Percentiles rank a stretch among this genome's conserved stretches.
These are phyloP conservation scores for Ptychoptera albimana DNA, from an alignment of 2,888 invertebrate species.

Conservation along the genomic window DNA sequence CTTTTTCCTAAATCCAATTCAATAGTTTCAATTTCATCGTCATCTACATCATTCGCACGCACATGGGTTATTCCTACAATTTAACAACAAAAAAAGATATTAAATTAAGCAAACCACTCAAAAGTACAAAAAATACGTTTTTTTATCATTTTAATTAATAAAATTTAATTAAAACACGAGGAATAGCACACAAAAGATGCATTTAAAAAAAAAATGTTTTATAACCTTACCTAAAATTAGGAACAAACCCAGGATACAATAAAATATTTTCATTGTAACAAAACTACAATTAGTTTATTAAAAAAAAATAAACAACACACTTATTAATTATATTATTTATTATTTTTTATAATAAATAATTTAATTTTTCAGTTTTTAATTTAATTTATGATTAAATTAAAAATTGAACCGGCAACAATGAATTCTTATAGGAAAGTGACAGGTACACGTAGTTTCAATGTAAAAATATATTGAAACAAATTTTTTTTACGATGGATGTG, in stretches of 20 bases:
- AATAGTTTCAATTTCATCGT: constrained; percentile 37
- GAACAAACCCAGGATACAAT: constrained; percentile 15
- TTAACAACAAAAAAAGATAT: neutral
- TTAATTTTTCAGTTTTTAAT: too few species aligned
- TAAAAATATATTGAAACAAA: too few species aligned
- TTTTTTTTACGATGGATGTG: too few species aligned
- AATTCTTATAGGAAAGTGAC: neutral
- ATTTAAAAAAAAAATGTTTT: too few species aligned
- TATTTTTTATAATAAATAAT: too few species aligned
- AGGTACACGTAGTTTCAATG: neutral
- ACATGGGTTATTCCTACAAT: constrained; percentile 1
- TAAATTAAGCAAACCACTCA: too few species aligned
- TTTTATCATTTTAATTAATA: constrained; percentile 6
- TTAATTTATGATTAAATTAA: too few species aligned
- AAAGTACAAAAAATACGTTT: too few species aligned
- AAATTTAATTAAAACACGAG: constrained; percentile 10
- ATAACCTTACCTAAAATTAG: constrained; percentile 20
- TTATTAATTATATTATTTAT: too few species aligned
- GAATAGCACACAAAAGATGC: neutral
- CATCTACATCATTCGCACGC: constrained; percentile 13
- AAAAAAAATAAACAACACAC: neutral
- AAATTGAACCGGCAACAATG: neutral
- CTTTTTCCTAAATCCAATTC: constrained; percentile 71
- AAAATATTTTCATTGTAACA: neutral
- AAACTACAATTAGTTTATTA: neutral